Evolutionary conservation across 2,113 vertebrate species (phyloP).

Genomic region (Ailurus styani): DNA sequence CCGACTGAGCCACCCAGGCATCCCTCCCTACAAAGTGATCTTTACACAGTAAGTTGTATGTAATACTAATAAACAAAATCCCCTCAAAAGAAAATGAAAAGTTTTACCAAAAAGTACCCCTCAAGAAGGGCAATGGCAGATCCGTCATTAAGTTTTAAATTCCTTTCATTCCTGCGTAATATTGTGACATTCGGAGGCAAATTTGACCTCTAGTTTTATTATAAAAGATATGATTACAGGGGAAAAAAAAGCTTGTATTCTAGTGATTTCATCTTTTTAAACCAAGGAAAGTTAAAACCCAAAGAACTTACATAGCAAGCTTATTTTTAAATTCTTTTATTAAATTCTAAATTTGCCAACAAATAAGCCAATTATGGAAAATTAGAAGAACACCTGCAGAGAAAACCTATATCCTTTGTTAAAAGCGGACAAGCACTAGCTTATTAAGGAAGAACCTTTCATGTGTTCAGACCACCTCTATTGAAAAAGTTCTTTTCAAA

Average conservation of each 20-base stretch:
- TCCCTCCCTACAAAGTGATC: not conserved
- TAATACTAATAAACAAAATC: not conserved
- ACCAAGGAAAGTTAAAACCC: constrained; percentile 5
- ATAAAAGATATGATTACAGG: not conserved
- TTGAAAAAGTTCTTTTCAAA: constrained; percentile 39
- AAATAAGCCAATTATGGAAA: constrained; percentile 26
- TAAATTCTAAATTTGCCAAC: not conserved
- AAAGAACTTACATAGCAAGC: constrained; percentile 4
- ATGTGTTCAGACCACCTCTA: not conserved
- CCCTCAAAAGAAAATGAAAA: not conserved
- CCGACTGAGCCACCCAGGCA: not conserved
- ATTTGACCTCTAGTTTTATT: not conserved
- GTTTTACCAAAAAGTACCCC: not conserved
- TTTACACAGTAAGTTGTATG: not conserved
- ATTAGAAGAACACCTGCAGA: not conserved
- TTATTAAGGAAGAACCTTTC: constrained; percentile 26
- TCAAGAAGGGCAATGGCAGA: not conserved
- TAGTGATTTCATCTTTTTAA: constrained; percentile 11
- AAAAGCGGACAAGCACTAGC: not conserved
- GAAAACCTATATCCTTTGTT: not conserved
- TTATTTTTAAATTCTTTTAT: constrained; percentile 32
- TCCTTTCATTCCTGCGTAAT: not conserved
- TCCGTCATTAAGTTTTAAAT: not conserved
- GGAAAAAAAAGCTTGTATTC: not conserved
- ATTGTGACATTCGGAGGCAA: not conserved